phyloP scores from a whole-genome alignment of 2,113 vertebrate species.

The Scytalopus superciliaris region DNA sequence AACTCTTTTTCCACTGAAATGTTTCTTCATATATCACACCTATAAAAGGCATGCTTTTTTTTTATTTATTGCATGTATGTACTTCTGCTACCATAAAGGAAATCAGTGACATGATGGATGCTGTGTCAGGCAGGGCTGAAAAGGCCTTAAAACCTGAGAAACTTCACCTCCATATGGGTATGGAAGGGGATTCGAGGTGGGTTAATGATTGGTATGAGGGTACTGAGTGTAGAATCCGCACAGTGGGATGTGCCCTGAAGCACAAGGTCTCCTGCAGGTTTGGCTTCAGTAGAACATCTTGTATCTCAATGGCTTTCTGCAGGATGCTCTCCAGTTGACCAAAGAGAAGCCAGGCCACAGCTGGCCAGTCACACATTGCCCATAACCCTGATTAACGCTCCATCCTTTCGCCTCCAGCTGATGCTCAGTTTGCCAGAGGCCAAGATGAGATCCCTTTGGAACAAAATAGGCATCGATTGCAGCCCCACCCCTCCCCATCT shows the following conservation, averaged over 20 bases:
- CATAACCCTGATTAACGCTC: rapidly evolving
- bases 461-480: not conserved
- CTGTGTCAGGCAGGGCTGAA: not conserved
- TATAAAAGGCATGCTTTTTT: not conserved
- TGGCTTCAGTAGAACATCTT: not conserved
- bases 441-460: not conserved
- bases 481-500: conserved; percentile 29
- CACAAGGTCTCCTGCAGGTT: not conserved
- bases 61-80: not conserved
- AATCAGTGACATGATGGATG: not conserved
- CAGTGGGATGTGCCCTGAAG: rapidly evolving
- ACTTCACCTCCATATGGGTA: rapidly evolving
- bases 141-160: not conserved
- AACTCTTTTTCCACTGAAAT: not conserved
- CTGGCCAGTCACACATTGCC: not conserved
- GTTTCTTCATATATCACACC: not conserved
- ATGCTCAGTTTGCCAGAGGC: not conserved
- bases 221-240: not conserved
- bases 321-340: not conserved
- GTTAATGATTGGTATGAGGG: rapidly evolving
- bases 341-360: not conserved
- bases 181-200: not conserved
- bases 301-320: not conserved
- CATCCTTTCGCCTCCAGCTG: not conserved
- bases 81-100: not conserved